Base-by-base conservation (phyloP, 2,888 invertebrate species). In the Rotaria magnacalcarata region DNA sequence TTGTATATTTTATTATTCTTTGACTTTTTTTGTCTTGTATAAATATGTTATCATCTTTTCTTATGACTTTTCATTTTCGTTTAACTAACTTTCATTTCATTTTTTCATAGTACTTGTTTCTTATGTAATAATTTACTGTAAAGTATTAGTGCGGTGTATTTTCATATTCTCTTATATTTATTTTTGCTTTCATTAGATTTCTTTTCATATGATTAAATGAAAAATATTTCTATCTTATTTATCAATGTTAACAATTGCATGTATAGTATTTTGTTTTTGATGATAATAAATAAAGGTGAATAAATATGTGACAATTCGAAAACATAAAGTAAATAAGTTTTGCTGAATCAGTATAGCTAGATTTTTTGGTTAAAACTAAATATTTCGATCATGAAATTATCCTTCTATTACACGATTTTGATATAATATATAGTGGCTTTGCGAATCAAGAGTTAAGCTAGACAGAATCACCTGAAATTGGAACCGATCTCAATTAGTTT, bases 161-260 rank as follows among this genome's bases (percentile, higher is more conserved):
- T 34, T 34, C 6, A 11, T 19, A 27, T 67, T n/a, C 52, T 52
- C 4, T 34, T 54, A 19, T 54, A 19, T 54, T 34, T 16, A 5
- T 67, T 16, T 19, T 6, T 67, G 4, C 34, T 0, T 56, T 2
- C 8, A 1, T 24, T 56, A 24, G 8, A 3, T 67, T 34, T 67
- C 14, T 27, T 16, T 67, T 41, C 34, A 16, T 34, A 6, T 67
- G 11, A 34, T 0, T 67, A 34, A 27, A 34, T 19, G 34, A 67
- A 67, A 34, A 19, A 16, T 34, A 67, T 67, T 67, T 67, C 67
- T 67, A 67, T 67, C 34, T 34, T 67, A 67, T 67, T 67, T 67
- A 41, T 34, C 34, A 67, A 67, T 67, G 7, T 67, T 67, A 34
- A 67, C 34, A 67, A 67, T 67, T 67, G 67, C 67, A 67, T 67